These are phyloP conservation scores for Eupithecia exiguata DNA, from an alignment of 2,888 invertebrate genomes.

Conservation along the genomic window DNA sequence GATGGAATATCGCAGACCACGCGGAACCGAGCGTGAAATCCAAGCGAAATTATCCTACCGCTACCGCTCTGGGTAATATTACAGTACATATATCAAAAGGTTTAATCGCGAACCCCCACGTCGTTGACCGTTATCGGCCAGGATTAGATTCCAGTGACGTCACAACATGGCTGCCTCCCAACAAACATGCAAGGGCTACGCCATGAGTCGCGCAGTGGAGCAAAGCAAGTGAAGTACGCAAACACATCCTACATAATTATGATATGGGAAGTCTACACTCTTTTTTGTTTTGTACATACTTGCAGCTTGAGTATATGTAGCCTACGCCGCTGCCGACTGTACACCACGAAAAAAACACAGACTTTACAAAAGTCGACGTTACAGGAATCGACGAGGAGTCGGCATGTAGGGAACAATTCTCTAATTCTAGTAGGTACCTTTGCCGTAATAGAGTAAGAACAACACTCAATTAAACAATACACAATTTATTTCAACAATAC, in stretches of 20 bases:
- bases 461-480: not conserved
- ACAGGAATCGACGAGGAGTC: no score
- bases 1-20: no score
- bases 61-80: not conserved
- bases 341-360: no score
- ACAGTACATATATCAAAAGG: constrained; percentile 16
- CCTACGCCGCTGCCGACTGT: no score
- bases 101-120: constrained; percentile 43
- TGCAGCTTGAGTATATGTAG: no score
- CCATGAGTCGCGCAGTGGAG: not conserved
- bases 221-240: not conserved
- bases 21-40: not conserved
- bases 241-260: no score
- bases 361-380: no score
- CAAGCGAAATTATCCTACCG: not conserved
- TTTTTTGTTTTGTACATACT: no score
- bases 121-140: constrained; percentile 45
- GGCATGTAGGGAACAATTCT: no score
- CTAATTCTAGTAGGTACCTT: not conserved
- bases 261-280: no score
- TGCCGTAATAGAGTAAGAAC: not conserved
- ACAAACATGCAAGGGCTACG: not conserved
- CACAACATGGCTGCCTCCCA: constrained; percentile 39
- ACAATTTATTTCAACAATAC: not conserved
- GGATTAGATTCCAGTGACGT: constrained; percentile 51